Percentiles rank a stretch among this genome's conserved stretches.
phyloP scores from a whole-genome alignment of 2,113 vertebrate species.

The Choloepus hoffmanni region DNA sequence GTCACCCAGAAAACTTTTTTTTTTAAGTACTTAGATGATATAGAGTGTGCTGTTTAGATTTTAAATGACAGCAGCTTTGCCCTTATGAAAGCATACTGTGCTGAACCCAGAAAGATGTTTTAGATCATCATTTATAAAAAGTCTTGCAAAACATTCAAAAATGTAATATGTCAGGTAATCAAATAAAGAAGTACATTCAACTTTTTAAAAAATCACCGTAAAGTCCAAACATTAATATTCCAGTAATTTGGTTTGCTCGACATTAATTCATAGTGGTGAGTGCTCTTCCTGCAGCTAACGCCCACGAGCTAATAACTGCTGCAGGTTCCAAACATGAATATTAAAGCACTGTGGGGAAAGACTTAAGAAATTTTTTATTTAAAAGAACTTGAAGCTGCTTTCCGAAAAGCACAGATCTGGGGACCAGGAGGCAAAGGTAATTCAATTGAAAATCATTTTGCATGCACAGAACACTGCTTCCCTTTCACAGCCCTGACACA shows the following conservation, averaged over 20 bases:
- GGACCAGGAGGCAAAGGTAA: conserved; percentile 16
- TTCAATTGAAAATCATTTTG: neutral
- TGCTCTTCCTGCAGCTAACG: neutral
- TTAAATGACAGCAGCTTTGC: neutral
- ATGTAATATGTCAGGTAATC: neutral
- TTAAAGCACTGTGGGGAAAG: conserved; percentile 43
- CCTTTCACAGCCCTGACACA: neutral
- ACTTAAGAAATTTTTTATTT: conserved; percentile 10
- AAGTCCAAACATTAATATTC: neutral
- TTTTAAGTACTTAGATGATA: neutral
- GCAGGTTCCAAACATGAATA: conserved; percentile 3
- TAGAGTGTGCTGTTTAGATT: neutral
- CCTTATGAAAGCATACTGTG: neutral
- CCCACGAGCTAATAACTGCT: neutral
- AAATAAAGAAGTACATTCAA: conserved; percentile 30
- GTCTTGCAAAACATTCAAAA: conserved; percentile 34
- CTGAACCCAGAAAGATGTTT: neutral
- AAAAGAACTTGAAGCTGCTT: conserved; percentile 31
- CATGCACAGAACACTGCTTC: neutral
- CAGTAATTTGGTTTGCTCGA: neutral
- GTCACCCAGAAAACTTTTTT: conserved; percentile 37
- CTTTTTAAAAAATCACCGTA: neutral
- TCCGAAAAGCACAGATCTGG: conserved; percentile 47
- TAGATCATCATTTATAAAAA: neutral
- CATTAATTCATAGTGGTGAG: neutral